phyloP scores from a whole-genome alignment of 1,140 invertebrate species.

The Lutraria rhynchaena region DNA sequence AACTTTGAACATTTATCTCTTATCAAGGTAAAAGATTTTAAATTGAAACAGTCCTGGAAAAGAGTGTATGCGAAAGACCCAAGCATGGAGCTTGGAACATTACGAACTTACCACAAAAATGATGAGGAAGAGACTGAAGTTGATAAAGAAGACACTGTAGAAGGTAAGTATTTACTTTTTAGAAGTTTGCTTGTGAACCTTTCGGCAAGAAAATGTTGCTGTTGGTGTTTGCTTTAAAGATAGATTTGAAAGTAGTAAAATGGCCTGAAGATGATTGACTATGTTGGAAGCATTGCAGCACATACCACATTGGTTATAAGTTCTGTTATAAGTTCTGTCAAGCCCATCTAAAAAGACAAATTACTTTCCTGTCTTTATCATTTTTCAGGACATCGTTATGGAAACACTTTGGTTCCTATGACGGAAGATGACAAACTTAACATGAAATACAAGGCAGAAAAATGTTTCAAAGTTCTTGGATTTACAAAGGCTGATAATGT shows the following conservation, averaged over 20 bases:
- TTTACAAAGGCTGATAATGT: slow-evolving; percentile 83
- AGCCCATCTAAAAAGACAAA: no score
- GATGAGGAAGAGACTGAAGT: slow-evolving; percentile 83
- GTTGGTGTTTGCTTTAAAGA: no score
- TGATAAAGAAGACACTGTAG: slow-evolving; percentile 82
- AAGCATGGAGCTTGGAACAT: slow-evolving; percentile 75
- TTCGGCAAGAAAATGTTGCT: no score
- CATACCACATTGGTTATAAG: no score
- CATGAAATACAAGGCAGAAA: slow-evolving; percentile 83
- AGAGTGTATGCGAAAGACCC: slow-evolving; percentile 82
- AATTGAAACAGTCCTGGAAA: slow-evolving; percentile 82
- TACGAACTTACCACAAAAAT: slow-evolving; percentile 82
- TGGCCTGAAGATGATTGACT: no score
- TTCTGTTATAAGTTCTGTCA: no score
- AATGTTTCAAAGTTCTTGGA: slow-evolving; percentile 83
- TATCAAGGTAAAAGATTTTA: slow-evolving; percentile 79
- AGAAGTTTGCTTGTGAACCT: no score
- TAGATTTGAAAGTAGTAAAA: no score
- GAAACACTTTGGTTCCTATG: slow-evolving; percentile 84
- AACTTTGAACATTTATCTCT: slow-evolving; percentile 33
- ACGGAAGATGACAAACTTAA: slow-evolving; percentile 82
- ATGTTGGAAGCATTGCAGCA: no score
- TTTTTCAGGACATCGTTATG: slow-evolving; percentile 83
- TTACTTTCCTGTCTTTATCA: no score
- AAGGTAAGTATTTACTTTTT: slow-evolving; percentile 77